Evolutionary conservation across 2,888 invertebrate genomes (phyloP), one percentile per base, ranked within the genome.

Genomic region (Cataglyphis albicans): DNA sequence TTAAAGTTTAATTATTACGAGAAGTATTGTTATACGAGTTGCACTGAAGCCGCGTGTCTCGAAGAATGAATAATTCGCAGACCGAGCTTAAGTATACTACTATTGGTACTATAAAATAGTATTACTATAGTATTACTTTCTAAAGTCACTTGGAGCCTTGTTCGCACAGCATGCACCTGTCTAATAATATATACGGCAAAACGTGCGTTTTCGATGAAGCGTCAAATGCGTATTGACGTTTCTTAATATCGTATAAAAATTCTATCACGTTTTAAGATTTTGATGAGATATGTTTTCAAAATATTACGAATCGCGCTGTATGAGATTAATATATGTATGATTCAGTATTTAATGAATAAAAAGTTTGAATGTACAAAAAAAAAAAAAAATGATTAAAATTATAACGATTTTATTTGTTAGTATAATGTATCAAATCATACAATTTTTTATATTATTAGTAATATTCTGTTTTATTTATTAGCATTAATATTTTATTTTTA

Each of bases 111-210:
- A 29, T 29, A 29, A 29, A 29, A 29, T 29, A 29, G 29, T 29
- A 35, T 6, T 35, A 35, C 6, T 35, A 6, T 83, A 83, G 82
- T 84, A 70, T 80, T 82, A 91, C 73, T 89, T 91, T 87, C 86
- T 86, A 81, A 87, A 83, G 68, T 89, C 86, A 91, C 85, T 87
- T 89, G 82, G 87, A 90, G 86, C 86, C 84, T 91, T 86, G 87
- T 85, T 88, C 85, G 91, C 91, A 91, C 88, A 91, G 91, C 90
- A 91, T 91, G 91, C 85, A 90, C 81, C 83, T 86, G 85, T 82
- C 74, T 82, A 83, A 84, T 65, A 41, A 84, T 65, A 57, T 75
- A 73, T 59, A 68, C 57, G 21, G 32, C 32, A 15, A 72, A 72
- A 59, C 72, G 35, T 72, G 78, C 72, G 78, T 80, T 80, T 72